Conservation (phyloP, 2,888 invertebrate genomes). For the Hirtodrosophila cameraria region DNA sequence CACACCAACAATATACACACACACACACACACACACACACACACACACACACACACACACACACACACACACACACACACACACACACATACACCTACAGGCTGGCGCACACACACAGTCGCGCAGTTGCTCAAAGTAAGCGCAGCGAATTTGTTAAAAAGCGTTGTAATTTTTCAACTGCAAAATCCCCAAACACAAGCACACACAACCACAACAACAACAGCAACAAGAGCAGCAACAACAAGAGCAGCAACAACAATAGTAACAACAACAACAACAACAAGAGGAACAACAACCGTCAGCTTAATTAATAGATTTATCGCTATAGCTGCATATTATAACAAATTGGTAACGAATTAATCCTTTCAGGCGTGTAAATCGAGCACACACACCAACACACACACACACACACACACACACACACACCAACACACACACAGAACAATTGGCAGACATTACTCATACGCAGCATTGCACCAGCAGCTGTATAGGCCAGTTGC, state of each 20-base stretch:
- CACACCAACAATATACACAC: slow-evolving; percentile 41
- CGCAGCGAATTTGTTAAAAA: slow-evolving; percentile 62
- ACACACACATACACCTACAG: slow-evolving; percentile 10
- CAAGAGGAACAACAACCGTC: slow-evolving; percentile 64
- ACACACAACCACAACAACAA: slow-evolving; percentile 12
- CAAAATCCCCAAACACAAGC: slow-evolving; percentile 42
- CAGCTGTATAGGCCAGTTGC: slow-evolving; percentile 12
- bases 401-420: not conserved
- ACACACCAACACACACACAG: not conserved
- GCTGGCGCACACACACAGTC: slow-evolving; percentile 2
- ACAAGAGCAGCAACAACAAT: slow-evolving; percentile 53
- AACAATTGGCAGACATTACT: slow-evolving; percentile 53
- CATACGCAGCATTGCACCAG: slow-evolving; percentile 62
- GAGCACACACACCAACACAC: slow-evolving; percentile 23
- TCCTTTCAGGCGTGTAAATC: slow-evolving; percentile 82
- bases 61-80: slow-evolving; percentile 4
- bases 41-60: slow-evolving; percentile 25
- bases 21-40: slow-evolving; percentile 16
- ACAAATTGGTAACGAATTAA: slow-evolving; percentile 83
- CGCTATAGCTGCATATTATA: slow-evolving; percentile 80
- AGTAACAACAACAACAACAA: slow-evolving; percentile 8
- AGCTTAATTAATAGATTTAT: slow-evolving; percentile 83
- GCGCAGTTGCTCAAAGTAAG: slow-evolving; percentile 53
- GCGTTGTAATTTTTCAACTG: slow-evolving; percentile 61
- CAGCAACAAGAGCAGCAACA: slow-evolving; percentile 2